Evolutionary conservation across 1,140 invertebrate genomes (phyloP).

Genomic region (Fopius arisanus): DNA sequence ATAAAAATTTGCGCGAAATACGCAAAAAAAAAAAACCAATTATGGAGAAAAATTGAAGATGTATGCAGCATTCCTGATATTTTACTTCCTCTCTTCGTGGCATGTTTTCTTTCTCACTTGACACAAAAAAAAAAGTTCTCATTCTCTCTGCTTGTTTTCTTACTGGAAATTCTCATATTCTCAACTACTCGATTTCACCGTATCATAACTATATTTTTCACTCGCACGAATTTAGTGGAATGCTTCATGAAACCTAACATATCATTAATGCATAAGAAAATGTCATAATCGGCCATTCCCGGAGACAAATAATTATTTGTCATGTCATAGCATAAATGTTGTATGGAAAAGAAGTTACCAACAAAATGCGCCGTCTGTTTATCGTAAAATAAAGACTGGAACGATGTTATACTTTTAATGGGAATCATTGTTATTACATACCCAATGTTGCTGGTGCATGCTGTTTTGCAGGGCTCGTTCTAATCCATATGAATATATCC

Average conservation of each 20-base stretch:
- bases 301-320: constrained; percentile 1
- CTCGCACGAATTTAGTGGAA: constrained; percentile 12
- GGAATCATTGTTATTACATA: constrained; percentile 11
- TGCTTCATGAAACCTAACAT: constrained; percentile 14
- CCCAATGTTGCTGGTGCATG: constrained; percentile 2
- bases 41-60: background rate
- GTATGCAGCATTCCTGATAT: constrained; percentile 13
- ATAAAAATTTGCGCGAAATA: constrained; percentile 49
- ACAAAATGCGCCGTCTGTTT: constrained; percentile 11
- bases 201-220: constrained; percentile 10
- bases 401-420: constrained; percentile 13
- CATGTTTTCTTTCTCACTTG: background rate
- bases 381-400: constrained; percentile 11
- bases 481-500: background rate
- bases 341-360: background rate
- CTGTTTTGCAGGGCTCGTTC: background rate
- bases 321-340: constrained; percentile 15
- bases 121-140: background rate
- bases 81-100: constrained; percentile 9
- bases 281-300: constrained; percentile 5
- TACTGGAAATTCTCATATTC: background rate
- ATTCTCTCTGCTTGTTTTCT: background rate
- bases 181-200: background rate
- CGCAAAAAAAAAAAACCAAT: constrained; percentile 6
- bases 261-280: constrained; percentile 10